These are phyloP conservation scores for Tamias sibiricus DNA, from an alignment of 2,113 vertebrate species.

Conservation along the genomic window DNA sequence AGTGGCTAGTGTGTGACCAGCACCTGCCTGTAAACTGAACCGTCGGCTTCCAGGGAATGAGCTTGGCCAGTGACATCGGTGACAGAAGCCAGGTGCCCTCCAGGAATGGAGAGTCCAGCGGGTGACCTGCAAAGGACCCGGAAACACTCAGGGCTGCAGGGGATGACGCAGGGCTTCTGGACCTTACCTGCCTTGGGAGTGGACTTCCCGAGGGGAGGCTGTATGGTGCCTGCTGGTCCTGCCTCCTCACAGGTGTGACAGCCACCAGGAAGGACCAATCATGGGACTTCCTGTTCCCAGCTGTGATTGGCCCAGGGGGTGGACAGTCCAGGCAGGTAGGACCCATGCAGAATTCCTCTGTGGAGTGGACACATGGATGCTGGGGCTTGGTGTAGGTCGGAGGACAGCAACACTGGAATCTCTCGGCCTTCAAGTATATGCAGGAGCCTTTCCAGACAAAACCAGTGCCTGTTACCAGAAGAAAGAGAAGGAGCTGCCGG, in stretches of 20 bases:
- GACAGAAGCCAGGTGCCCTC: not conserved
- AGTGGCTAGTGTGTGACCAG: not conserved
- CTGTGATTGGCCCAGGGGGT: not conserved
- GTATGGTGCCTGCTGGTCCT: not conserved
- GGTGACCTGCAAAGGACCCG: not conserved
- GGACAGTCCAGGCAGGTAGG: not conserved
- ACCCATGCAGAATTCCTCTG: not conserved
- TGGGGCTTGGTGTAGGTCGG: no score
- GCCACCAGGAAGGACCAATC: not conserved
- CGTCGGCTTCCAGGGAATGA: not conserved
- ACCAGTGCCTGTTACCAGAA: not conserved
- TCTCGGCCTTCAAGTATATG: no score
- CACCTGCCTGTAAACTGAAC: not conserved
- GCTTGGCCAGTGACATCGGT: not conserved
- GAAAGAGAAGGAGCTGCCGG: not conserved
- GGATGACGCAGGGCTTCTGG: no score
- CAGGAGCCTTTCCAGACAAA: no score
- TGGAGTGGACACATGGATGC: not conserved
- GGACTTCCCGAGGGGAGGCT: not conserved
- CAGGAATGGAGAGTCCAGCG: not conserved
- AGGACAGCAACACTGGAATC: no score
- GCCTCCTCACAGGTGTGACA: not conserved
- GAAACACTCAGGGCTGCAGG: not conserved
- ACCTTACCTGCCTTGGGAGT: not conserved
- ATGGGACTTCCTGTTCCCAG: not conserved